A percentile compares a stretch with the other conserved stretches of the same genome.
phyloP scores from a whole-genome alignment of 92 coral and sea anemone species.

The Muricea muricata region DNA sequence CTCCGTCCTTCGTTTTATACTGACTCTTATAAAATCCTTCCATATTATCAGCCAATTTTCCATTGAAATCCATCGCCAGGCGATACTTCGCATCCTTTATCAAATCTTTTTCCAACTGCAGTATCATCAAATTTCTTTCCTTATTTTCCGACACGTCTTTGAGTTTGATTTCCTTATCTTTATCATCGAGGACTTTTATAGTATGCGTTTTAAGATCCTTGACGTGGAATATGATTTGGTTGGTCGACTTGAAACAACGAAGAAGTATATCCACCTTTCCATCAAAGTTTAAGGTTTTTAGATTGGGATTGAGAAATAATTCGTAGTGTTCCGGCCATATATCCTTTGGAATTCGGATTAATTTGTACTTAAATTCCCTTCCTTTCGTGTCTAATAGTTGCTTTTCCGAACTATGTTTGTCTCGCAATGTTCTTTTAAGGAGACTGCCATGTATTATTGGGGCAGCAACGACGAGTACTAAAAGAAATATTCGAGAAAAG shows the following conservation, averaged over 20 bases:
- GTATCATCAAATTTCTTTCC: conserved; percentile 54
- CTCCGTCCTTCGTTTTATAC: conserved; percentile 62
- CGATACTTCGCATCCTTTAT: conserved; percentile 51
- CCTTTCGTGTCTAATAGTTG: conserved; percentile 31
- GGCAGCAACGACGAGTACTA: background rate
- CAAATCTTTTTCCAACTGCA: conserved; percentile 39
- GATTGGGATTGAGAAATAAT: conserved; percentile 73
- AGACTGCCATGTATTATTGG: conserved; percentile 6
- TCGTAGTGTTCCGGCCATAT: conserved; percentile 74
- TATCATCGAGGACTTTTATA: conserved; percentile 41
- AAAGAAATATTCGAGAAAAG: background rate
- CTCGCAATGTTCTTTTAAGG: background rate
- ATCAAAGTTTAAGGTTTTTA: conserved; percentile 65
- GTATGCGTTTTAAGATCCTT: conserved; percentile 63
- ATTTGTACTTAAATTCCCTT: conserved; percentile 54
- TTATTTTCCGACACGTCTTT: conserved; percentile 40
- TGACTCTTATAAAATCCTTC: conserved; percentile 74
- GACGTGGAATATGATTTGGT: conserved; percentile 69
- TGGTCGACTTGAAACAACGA: conserved; percentile 65
- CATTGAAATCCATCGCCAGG: conserved; percentile 61
- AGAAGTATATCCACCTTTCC: conserved; percentile 74
- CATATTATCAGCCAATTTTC: conserved; percentile 60
- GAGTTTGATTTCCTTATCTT: conserved; percentile 45
- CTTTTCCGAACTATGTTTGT: background rate
- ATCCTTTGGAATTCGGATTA: conserved; percentile 79